phyloP scores from a whole-genome alignment of 2,113 vertebrate species.

The Dipodomys spectabilis region DNA sequence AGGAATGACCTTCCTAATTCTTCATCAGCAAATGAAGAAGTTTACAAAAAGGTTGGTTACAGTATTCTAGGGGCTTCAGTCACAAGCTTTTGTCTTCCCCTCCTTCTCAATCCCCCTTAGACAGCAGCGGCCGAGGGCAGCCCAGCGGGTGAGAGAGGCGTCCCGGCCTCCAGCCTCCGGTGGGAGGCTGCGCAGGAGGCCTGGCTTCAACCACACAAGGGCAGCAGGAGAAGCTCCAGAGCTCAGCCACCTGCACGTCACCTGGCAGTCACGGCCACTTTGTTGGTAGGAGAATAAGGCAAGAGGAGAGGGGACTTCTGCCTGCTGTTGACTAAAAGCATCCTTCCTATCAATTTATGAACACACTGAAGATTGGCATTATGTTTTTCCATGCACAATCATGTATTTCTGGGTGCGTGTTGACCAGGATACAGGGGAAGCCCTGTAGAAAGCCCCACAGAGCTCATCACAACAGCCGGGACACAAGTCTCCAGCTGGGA shows the following conservation, averaged over 20 bases:
- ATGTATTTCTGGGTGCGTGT: background rate
- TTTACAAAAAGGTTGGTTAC: slow-evolving; percentile 39
- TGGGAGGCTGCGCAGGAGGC: too few relatives aligned
- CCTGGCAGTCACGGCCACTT: background rate
- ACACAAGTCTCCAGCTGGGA: slow-evolving; percentile 8
- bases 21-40: slow-evolving; percentile 44
- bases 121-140: too few relatives aligned
- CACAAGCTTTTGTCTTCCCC: background rate
- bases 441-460: slow-evolving; percentile 63
- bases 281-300: background rate
- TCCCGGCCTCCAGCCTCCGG: too few relatives aligned
- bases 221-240: too few relatives aligned
- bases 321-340: background rate
- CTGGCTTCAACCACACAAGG: too few relatives aligned
- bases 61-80: slow-evolving; percentile 35
- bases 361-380: slow-evolving; percentile 30
- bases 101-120: background rate
- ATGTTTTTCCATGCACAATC: background rate
- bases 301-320: background rate
- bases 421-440: slow-evolving; percentile 21
- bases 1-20: slow-evolving; percentile 20
- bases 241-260: too few relatives aligned
- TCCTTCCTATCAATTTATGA: background rate
- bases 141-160: too few relatives aligned
- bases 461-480: slow-evolving; percentile 43